Conservation (phyloP, 2,797 vertebrate species). For the Corythornis leucogaster region DNA sequence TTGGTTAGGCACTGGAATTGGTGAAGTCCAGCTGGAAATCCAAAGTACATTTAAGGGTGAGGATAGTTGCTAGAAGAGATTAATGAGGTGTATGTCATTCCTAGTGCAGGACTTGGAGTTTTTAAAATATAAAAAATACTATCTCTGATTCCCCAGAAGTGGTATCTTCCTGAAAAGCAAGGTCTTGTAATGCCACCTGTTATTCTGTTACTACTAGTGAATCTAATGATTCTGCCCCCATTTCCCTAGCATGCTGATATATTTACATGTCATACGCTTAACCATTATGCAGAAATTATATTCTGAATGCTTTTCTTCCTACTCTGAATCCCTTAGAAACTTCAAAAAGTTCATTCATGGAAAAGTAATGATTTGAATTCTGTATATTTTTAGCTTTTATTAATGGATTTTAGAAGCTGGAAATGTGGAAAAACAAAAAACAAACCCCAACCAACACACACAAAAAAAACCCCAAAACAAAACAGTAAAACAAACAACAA, state of each 20-base stretch:
- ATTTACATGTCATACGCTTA: not conserved
- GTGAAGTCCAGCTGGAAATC: not conserved
- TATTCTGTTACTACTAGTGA: not conserved
- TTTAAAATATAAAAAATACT: not conserved
- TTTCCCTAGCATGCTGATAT: not conserved
- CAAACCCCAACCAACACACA: no score
- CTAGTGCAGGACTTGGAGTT: not conserved
- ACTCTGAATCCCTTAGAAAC: not conserved
- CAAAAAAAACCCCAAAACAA: no score
- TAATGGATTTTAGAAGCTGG: not conserved
- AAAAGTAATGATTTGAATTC: slow-evolving; percentile 18
- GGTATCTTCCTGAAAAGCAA: not conserved
- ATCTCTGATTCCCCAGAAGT: not conserved
- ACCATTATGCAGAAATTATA: not conserved
- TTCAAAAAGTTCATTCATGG: slow-evolving; percentile 11
- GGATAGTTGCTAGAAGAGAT: not conserved
- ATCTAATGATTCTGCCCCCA: not conserved
- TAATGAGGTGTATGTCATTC: not conserved
- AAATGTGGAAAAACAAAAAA: not conserved
- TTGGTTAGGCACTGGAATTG: not conserved
- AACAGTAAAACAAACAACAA: no score
- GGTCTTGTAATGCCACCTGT: not conserved
- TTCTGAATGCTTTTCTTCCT: slow-evolving; percentile 5
- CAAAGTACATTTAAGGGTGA: not conserved
- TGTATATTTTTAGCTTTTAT: slow-evolving; percentile 17